Evolutionary conservation across 2,113 vertebrate genomes (phyloP), one percentile per base, ranked within the genome.

Genomic region (Petroica traversi): DNA sequence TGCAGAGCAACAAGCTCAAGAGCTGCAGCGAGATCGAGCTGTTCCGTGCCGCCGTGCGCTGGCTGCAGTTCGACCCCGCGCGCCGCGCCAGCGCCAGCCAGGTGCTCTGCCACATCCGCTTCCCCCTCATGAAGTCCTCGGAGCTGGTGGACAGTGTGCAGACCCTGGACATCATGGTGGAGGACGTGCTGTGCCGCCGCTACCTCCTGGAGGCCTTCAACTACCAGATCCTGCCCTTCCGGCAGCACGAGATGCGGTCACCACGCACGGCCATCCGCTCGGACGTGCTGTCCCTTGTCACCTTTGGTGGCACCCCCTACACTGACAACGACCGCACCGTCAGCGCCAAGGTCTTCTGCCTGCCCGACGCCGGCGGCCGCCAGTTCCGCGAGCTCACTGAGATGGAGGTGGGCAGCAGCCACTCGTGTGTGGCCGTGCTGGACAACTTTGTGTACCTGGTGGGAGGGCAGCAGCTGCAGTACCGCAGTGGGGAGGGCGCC

Each of bases 111-210:
- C 99, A 99, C 14, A 98, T 99, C 72, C 99, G 99, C 75, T 99
- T 99, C 97, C 99, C 99, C 0, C 98, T 99, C 24, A 99, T 99
- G 99, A 98, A 98, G 8, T 99, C 99, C 3, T 98, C 99, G 0
- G 99, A 99, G 96, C 98, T 99, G 97, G 99, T 99, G 97, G 99
- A 99, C 97, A 99, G 98, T 2, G 99, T 99, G 64, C 99, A 99
- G 97, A 99, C 98, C 1, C 97, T 99, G 93, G 98, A 99, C 97
- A 98, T 99, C 95, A 99, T 99, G 99, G 98, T 99, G 92, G 99
- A 99, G 89, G 99, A 99, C 0, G 98, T 99, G 62, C 81, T 98
- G 40, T 99, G 99, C 95, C 98, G 99, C 8, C 99, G 98, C 95
- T 99, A 98, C 92, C 97, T 99, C 77, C 98, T 99, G 14, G 99